phyloP scores from a whole-genome alignment of 1,140 invertebrate species.

The Drosophila orena region DNA sequence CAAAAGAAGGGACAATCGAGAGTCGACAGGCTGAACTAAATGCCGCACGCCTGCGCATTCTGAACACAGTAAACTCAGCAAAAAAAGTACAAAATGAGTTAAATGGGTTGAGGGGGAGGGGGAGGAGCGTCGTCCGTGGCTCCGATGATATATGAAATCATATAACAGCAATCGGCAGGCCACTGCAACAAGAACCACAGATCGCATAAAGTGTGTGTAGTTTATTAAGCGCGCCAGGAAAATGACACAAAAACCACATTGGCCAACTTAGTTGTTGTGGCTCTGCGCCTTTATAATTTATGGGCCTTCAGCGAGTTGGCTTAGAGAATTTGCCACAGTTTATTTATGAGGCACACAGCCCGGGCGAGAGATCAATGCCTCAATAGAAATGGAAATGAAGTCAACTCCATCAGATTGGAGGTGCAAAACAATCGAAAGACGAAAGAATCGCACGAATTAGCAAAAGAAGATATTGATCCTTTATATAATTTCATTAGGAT shows the following conservation, averaged over 20 bases:
- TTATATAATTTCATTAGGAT: background rate
- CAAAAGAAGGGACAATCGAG: conserved; percentile 20
- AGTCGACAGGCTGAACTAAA: conserved; percentile 82
- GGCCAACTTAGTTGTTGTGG: conserved; percentile 11
- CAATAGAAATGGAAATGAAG: conserved; percentile 59
- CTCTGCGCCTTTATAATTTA: conserved; percentile 62
- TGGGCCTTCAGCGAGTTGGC: conserved; percentile 74
- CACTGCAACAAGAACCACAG: conserved; percentile 36
- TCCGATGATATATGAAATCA: conserved; percentile 81
- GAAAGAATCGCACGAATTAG: conserved; percentile 2
- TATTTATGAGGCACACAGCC: conserved; percentile 58
- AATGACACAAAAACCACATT: conserved; percentile 63
- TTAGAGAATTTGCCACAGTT: conserved; percentile 79
- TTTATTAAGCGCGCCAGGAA: conserved; percentile 74
- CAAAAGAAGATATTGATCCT: conserved; percentile 6
- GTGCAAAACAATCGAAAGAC: conserved; percentile 4
- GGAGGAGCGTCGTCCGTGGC: conserved; percentile 22
- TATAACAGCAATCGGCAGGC: conserved; percentile 77
- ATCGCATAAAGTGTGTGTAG: conserved; percentile 66
- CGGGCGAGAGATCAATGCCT: conserved; percentile 40
- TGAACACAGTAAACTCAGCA: conserved; percentile 46
- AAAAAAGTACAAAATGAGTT: background rate
- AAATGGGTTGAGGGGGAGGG: background rate
- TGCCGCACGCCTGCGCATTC: conserved; percentile 82
- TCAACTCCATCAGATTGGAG: conserved; percentile 41